Evolutionary conservation across 2,113 vertebrate genomes (phyloP).

Genomic region (Chloebia gouldiae): DNA sequence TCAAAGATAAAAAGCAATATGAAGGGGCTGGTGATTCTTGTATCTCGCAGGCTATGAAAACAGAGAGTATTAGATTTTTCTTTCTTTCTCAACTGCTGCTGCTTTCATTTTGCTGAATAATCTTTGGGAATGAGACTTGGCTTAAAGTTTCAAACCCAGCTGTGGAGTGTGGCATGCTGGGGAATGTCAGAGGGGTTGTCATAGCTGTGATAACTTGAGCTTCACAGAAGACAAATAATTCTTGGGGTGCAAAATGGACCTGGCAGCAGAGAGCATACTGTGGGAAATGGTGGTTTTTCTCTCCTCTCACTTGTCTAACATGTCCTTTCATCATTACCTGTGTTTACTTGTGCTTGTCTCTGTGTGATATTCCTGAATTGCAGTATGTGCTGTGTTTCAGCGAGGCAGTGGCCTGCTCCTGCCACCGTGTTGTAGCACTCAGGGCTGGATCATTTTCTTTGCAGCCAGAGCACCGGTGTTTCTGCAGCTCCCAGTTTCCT

Average conservation of each 20-base stretch:
- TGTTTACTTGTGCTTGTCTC: background rate
- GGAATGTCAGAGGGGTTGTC: background rate
- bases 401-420: background rate
- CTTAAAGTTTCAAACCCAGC: conserved; percentile 22
- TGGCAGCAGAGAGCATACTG: background rate
- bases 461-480: fast-evolving
- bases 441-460: background rate
- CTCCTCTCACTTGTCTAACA: background rate
- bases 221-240: background rate
- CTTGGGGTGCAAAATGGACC: background rate
- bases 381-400: background rate
- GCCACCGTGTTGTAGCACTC: background rate
- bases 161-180: background rate
- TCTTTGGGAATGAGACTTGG: background rate
- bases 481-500: background rate
- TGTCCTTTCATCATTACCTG: background rate
- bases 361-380: background rate
- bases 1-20: conserved; percentile 48
- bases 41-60: background rate
- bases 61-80: background rate
- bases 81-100: background rate
- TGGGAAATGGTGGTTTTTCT: background rate
- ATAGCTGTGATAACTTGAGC: background rate
- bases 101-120: conserved; percentile 52
- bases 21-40: conserved; percentile 29